These are phyloP conservation scores for Microctonus hyperodae DNA, from an alignment of 2,888 invertebrate species.

Conservation along the genomic window DNA sequence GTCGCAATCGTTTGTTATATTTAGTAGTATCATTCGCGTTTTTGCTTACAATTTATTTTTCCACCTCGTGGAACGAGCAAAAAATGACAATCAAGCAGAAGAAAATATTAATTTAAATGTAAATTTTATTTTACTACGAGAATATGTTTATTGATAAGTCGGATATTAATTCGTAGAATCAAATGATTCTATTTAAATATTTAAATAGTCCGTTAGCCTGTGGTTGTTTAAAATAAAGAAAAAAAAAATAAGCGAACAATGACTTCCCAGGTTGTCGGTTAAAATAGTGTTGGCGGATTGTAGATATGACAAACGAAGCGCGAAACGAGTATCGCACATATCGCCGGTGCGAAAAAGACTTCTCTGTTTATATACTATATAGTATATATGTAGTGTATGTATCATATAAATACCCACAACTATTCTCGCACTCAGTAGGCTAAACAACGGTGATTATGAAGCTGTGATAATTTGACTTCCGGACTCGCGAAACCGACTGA, in stretches of 20 bases:
- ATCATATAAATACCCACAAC: constrained; percentile 9
- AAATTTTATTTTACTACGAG: too few relatives aligned
- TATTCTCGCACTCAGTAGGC: constrained; percentile 37
- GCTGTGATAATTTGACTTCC: constrained; percentile 39
- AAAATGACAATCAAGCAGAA: background rate
- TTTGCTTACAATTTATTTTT: constrained; percentile 4
- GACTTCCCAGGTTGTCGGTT: constrained; percentile 30
- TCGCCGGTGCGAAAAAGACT: constrained; percentile 22
- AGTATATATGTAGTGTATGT: constrained; percentile 14
- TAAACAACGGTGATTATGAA: constrained; percentile 42
- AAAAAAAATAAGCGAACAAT: constrained; percentile 34
- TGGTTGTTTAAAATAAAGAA: constrained; percentile 38
- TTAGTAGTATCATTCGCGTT: too few relatives aligned
- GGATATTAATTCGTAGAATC: constrained; percentile 38
- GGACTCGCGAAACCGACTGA: constrained; percentile 31
- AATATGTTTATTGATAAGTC: constrained; percentile 12
- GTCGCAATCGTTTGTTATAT: background rate
- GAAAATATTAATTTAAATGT: too few relatives aligned
- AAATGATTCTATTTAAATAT: too few relatives aligned
- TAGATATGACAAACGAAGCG: constrained; percentile 30
- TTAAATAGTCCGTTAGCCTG: constrained; percentile 38
- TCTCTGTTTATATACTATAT: constrained; percentile 20
- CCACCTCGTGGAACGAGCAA: background rate
- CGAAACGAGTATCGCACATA: constrained; percentile 32
- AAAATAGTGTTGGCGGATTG: constrained; percentile 28